Evolutionary conservation across 2,888 invertebrate species (phyloP), one percentile per base, ranked within the genome.

Genomic region (Drosophila sordidapex): DNA sequence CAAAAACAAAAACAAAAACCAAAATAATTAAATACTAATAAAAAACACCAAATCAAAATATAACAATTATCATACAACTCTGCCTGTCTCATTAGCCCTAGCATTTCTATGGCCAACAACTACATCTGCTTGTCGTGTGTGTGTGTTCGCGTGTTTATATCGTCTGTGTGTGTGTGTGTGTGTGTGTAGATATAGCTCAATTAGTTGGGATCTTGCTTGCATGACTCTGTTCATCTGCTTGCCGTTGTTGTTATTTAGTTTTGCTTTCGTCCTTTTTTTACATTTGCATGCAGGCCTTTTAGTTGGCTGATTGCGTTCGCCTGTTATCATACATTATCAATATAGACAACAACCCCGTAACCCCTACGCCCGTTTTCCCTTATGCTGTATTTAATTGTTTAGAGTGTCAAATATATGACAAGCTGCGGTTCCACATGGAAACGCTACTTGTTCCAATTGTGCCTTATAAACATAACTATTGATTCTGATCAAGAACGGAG

Each of bases 241-340:
- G 31, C 38, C 48, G 64, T 64, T 64, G 65, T 52, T 73, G 52
- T 65, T 35, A n/a, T 31, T 25, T 31, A 54, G 7, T 54, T 40
- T 49, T 64, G n/a, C 33, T 38, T 49, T 57, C 13, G n/a, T 38
- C 53, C n/a, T 48, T 40, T 5, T 54, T 59, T 66, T 25, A 52
- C 64, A 71, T 70, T 72, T 72, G 89, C 87, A 87, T 89, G 89
- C 71, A 54, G 58, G 40, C 63, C 65, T 69, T 76, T 81, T 79
- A 83, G 81, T 85, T 89, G 84, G 84, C 68, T 76, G 71, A 87
- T 78, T 87, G 90, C 88, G 82, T 70, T 74, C 67, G 59, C 74
- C 73, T 73, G 74, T 73, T 70, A 60, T 74, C 21, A 21, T 21
- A 40, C 48, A 57, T 53, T 53, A 38, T 40, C 60, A 54, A 58